Evolutionary conservation across 2,888 invertebrate genomes (phyloP).

Genomic region (Latrodectus elegans): DNA sequence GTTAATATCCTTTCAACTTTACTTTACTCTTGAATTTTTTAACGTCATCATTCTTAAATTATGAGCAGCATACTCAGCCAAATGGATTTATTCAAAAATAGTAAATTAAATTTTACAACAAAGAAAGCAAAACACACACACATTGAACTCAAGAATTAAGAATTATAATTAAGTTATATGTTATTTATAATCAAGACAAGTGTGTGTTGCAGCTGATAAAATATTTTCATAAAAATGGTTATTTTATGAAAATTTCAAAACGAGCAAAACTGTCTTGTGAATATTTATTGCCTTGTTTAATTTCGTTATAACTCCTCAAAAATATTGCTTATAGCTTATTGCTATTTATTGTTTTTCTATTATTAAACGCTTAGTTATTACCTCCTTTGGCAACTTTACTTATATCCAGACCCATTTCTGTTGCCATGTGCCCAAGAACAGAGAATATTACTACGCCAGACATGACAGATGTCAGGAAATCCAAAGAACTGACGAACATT

Average conservation of each 20-base stretch:
- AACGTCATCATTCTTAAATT: too few relatives aligned
- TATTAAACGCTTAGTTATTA: conserved; percentile 62
- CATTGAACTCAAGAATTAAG: too few relatives aligned
- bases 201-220: neutral
- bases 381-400: conserved; percentile 75
- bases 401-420: conserved; percentile 73
- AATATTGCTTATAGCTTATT: neutral
- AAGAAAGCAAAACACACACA: too few relatives aligned
- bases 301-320: neutral
- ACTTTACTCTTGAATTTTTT: too few relatives aligned
- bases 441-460: conserved; percentile 88
- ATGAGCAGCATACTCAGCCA: too few relatives aligned
- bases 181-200: too few relatives aligned
- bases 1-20: too few relatives aligned
- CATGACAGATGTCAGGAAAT: conserved; percentile 84
- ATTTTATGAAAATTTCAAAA: neutral
- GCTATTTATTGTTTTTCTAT: neutral
- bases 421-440: conserved; percentile 82
- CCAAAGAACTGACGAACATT: conserved; percentile 82
- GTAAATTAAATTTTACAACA: too few relatives aligned
- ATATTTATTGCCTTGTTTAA: neutral
- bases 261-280: neutral
- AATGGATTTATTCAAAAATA: too few relatives aligned
- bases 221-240: neutral
- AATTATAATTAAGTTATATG: too few relatives aligned